Conservation (phyloP, 35 echinoderm and acorn worm genomes). For the Heliocidaris erythrogramma region DNA sequence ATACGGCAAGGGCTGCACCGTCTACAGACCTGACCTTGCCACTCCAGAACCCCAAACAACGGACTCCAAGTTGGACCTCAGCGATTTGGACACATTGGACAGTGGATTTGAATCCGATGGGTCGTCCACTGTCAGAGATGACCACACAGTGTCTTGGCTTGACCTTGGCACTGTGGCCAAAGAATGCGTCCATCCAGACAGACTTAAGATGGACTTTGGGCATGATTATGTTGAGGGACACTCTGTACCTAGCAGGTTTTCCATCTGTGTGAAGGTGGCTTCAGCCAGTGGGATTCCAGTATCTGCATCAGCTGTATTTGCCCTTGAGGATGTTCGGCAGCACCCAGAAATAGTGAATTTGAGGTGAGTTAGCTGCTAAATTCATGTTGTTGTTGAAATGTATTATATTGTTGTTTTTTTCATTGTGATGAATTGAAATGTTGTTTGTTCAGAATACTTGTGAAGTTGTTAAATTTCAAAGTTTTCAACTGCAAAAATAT, state of each 20-base stretch:
- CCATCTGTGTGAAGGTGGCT: background rate
- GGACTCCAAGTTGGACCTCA: background rate
- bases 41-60: background rate
- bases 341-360: background rate
- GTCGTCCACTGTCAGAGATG: background rate
- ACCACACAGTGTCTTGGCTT: background rate
- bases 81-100: background rate
- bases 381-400: too few species aligned
- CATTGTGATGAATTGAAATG: too few species aligned
- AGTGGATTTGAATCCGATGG: constrained; percentile 15
- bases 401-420: too few species aligned
- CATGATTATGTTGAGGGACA: background rate
- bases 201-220: background rate
- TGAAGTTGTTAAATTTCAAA: too few species aligned
- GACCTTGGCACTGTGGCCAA: background rate
- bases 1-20: constrained; percentile 4
- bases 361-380: background rate
- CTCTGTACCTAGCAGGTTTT: background rate
- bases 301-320: constrained; percentile 2
- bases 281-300: background rate
- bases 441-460: too few species aligned
- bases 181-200: background rate
- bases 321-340: background rate
- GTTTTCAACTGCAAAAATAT: too few species aligned
- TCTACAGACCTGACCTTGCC: background rate